phyloP scores from a whole-genome alignment of 1,140 invertebrate species.

The Dreissena polymorpha region DNA sequence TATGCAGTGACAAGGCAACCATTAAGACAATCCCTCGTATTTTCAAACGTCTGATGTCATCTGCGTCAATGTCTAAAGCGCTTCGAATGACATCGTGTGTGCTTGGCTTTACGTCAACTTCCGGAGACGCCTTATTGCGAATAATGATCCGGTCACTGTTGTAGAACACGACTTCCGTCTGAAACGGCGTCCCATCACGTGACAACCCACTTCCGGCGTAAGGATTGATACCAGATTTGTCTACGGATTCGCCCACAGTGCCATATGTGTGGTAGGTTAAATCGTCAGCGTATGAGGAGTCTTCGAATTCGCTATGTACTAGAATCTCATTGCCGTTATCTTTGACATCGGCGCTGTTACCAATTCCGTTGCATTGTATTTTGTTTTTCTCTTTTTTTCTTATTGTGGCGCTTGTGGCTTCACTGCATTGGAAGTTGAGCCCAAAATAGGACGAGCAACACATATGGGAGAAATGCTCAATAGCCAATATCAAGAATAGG shows the following conservation, averaged over 20 bases:
- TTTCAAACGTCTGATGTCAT: slow-evolving; percentile 26
- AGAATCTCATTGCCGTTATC: not conserved
- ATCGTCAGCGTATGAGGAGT: slow-evolving; percentile 18
- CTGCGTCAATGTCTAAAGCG: not conserved
- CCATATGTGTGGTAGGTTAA: slow-evolving; percentile 36
- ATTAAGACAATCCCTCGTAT: slow-evolving; percentile 70
- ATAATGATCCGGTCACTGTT: slow-evolving; percentile 29
- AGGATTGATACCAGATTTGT: not conserved
- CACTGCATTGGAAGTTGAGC: too few relatives aligned
- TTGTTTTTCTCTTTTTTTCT: too few relatives aligned
- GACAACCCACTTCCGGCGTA: not conserved
- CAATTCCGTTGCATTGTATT: too few relatives aligned
- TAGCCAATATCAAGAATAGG: slow-evolving; percentile 81
- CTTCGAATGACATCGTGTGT: not conserved
- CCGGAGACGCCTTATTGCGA: not conserved
- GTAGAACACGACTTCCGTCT: not conserved
- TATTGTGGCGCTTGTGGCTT: too few relatives aligned
- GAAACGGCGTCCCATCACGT: not conserved
- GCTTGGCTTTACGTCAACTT: not conserved
- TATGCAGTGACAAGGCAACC: slow-evolving; percentile 70
- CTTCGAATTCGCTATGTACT: not conserved
- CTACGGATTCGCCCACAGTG: slow-evolving; percentile 14
- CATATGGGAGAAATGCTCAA: slow-evolving; percentile 80
- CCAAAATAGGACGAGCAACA: slow-evolving; percentile 31
- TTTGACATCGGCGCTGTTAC: too few relatives aligned